phyloP scores from a whole-genome alignment of 2,888 invertebrate species.

The Germaria angustata region DNA sequence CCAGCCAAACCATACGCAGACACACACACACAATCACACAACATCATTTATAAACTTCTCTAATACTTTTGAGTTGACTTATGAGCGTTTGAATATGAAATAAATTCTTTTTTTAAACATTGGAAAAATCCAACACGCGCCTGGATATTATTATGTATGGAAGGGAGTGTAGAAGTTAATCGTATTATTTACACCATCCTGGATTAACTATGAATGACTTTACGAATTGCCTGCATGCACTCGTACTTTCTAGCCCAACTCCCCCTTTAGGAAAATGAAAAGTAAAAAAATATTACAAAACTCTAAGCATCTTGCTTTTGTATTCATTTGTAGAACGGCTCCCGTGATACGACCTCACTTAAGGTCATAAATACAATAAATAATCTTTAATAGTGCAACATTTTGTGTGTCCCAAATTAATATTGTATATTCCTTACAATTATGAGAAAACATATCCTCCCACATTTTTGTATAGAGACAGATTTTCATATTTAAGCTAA shows the following conservation, averaged over 20 bases:
- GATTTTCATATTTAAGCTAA: conserved; percentile 21
- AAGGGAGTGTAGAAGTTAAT: conserved; percentile 73
- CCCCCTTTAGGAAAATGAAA: background rate
- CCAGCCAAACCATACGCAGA: conserved; percentile 21
- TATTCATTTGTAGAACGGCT: too few relatives aligned
- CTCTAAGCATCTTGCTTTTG: background rate
- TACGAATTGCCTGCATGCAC: conserved; percentile 47
- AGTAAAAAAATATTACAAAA: background rate
- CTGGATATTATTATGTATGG: conserved; percentile 44
- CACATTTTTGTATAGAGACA: background rate
- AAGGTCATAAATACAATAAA: conserved; percentile 30
- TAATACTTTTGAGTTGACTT: conserved; percentile 21
- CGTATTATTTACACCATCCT: conserved; percentile 80
- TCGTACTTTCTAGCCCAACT: conserved; percentile 11
- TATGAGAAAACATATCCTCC: conserved; percentile 57
- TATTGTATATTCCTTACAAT: conserved; percentile 30
- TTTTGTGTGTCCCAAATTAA: conserved; percentile 31
- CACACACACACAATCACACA: too few relatives aligned
- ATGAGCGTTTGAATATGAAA: conserved; percentile 25
- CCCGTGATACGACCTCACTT: background rate
- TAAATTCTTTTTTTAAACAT: too few relatives aligned
- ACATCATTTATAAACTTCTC: conserved; percentile 31
- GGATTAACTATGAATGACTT: conserved; percentile 79
- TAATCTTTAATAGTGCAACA: conserved; percentile 39
- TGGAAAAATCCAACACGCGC: conserved; percentile 47